A percentile compares a stretch with the other conserved stretches of the same genome.
These are phyloP conservation scores for Patella depressa DNA, from an alignment of 2,888 invertebrate species.

Conservation along the genomic window DNA sequence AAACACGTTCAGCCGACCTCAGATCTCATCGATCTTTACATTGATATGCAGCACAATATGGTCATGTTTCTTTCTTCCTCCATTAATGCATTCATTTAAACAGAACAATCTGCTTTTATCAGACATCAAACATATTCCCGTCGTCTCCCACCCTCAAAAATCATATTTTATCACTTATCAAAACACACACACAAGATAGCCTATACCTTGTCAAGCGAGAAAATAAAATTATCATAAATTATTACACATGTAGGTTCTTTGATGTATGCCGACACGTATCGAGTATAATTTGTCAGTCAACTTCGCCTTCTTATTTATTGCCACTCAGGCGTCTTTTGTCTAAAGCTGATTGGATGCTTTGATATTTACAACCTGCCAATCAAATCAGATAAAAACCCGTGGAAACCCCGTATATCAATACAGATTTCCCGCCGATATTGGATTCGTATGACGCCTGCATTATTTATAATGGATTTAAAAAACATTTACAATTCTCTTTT, in stretches of 20 bases:
- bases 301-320: background rate
- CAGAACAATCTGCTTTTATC: too few species aligned
- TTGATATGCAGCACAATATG: too few species aligned
- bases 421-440: background rate
- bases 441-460: too few species aligned
- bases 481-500: too few species aligned
- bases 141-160: background rate
- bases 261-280: background rate
- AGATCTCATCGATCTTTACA: too few species aligned
- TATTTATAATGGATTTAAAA: too few species aligned
- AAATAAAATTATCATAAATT: constrained; percentile 5
- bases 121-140: too few species aligned
- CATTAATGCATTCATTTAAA: too few species aligned
- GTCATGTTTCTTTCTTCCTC: too few species aligned
- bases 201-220: background rate
- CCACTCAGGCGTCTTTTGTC: background rate
- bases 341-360: constrained; percentile 2
- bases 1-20: too few species aligned
- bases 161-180: constrained; percentile 10
- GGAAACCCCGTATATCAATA: background rate
- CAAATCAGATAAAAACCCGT: background rate
- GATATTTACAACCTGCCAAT: constrained; percentile 5
- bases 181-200: background rate
- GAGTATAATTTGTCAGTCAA: background rate
- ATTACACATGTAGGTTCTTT: background rate